Conservation (phyloP, 2,888 invertebrate species). For the Heliconius ismenius region DNA sequence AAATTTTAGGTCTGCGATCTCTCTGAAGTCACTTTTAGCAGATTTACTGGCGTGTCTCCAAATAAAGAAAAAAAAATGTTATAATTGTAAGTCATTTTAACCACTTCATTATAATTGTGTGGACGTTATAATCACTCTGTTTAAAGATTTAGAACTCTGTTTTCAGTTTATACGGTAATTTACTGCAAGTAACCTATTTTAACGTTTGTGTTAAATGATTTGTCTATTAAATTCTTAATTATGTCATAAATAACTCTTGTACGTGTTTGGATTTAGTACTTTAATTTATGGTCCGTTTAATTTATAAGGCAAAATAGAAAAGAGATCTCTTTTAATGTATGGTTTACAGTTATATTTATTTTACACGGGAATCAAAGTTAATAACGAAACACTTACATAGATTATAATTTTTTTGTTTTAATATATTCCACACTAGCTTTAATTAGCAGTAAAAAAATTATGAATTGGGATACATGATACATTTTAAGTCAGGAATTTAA, state of each 20-base stretch:
- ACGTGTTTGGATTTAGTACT: constrained; percentile 7
- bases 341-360: neutral
- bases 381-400: neutral
- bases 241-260: constrained; percentile 7
- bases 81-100: neutral
- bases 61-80: neutral
- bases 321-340: neutral
- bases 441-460: too few relatives aligned
- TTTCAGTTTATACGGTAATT: neutral
- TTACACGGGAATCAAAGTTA: neutral
- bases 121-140: neutral
- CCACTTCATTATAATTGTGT: neutral
- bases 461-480: too few relatives aligned
- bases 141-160: constrained; percentile 7
- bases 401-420: too few relatives aligned
- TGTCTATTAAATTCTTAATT: constrained; percentile 21
- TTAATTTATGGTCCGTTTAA: neutral
- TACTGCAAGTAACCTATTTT: neutral
- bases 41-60: neutral
- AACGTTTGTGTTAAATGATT: constrained; percentile 12
- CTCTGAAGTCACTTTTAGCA: too few relatives aligned
- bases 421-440: too few relatives aligned
- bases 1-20: too few relatives aligned
- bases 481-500: too few relatives aligned
- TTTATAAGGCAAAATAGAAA: neutral